Conservation (phyloP, 2,888 invertebrate species). For the Azorinus chamasolen region DNA sequence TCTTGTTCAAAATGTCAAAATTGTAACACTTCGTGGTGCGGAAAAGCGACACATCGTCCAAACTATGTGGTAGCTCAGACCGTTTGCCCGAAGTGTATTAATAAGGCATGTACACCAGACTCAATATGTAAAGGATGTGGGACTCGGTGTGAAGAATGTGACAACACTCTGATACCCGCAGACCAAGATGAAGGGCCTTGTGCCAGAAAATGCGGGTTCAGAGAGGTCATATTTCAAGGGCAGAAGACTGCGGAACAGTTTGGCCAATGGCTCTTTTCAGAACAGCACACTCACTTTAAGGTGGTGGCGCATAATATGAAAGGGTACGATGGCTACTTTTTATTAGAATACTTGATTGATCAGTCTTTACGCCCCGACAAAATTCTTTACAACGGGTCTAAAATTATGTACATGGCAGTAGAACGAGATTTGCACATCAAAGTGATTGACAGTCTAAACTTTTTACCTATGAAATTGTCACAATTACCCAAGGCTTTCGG, state of each 20-base stretch:
- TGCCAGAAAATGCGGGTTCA: conserved; percentile 42
- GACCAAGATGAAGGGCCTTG: conserved; percentile 46
- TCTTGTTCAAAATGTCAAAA: too few species aligned
- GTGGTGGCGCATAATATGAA: conserved; percentile 52
- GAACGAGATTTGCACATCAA: conserved; percentile 35
- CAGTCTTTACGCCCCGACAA: conserved; percentile 42
- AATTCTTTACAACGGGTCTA: conserved; percentile 41
- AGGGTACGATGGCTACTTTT: conserved; percentile 49
- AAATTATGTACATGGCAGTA: conserved; percentile 52
- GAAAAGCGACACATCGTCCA: conserved; percentile 35
- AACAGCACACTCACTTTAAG: conserved; percentile 36
- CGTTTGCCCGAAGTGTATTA: conserved; percentile 35
- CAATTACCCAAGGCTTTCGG: conserved; percentile 47
- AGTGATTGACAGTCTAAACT: conserved; percentile 41
- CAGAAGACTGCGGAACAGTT: conserved; percentile 33
- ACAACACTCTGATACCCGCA: conserved; percentile 15
- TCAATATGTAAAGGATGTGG: conserved; percentile 44
- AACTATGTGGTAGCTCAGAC: conserved; percentile 50
- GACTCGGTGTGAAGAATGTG: conserved; percentile 40
- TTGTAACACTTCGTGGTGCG: conserved; percentile 40
- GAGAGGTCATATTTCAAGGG: conserved; percentile 51
- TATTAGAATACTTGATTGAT: conserved; percentile 56
- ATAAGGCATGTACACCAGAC: conserved; percentile 11
- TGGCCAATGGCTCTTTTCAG: conserved; percentile 46
- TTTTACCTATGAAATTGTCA: conserved; percentile 51